Percentiles rank a stretch among this genome's conserved stretches.
Evolutionary conservation across 2,888 invertebrate genomes (phyloP).

Genomic region (Dryocosmus kuriphilus): DNA sequence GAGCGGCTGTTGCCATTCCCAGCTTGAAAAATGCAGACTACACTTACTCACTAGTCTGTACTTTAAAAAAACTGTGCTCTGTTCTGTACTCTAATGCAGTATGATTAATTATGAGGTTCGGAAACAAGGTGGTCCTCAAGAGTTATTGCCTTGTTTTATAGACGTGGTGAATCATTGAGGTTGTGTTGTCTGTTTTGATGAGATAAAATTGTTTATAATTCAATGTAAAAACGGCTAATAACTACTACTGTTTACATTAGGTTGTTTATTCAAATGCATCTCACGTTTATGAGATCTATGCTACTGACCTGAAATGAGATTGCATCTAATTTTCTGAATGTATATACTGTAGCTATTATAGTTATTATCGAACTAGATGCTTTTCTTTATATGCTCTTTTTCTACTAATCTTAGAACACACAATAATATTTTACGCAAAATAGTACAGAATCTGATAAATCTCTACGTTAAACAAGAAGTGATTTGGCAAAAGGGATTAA

Average conservation of each 20-base stretch:
- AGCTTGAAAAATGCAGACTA: conserved; percentile 30
- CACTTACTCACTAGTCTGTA: conserved; percentile 11
- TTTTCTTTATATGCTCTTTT: neutral
- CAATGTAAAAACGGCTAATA: neutral
- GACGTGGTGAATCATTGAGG: neutral
- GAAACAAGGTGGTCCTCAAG: neutral
- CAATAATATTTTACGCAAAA: too few species aligned
- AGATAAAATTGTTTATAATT: neutral
- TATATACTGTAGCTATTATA: neutral
- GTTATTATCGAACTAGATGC: neutral
- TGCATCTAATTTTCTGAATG: neutral
- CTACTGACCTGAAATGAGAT: neutral
- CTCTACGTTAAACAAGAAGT: too few species aligned
- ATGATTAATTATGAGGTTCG: conserved; percentile 31
- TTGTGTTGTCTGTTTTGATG: neutral
- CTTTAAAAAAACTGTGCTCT: too few species aligned
- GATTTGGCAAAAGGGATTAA: too few species aligned
- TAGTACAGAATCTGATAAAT: too few species aligned
- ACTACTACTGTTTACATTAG: neutral
- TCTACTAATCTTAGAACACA: neutral
- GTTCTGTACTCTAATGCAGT: too few species aligned
- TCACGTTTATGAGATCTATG: neutral
- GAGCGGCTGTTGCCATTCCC: conserved; percentile 31
- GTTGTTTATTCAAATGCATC: neutral
- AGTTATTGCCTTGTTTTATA: conserved; percentile 10